These are phyloP conservation scores for Rhopalosiphum nymphaeae DNA, from an alignment of 2,888 invertebrate species.

Conservation along the genomic window DNA sequence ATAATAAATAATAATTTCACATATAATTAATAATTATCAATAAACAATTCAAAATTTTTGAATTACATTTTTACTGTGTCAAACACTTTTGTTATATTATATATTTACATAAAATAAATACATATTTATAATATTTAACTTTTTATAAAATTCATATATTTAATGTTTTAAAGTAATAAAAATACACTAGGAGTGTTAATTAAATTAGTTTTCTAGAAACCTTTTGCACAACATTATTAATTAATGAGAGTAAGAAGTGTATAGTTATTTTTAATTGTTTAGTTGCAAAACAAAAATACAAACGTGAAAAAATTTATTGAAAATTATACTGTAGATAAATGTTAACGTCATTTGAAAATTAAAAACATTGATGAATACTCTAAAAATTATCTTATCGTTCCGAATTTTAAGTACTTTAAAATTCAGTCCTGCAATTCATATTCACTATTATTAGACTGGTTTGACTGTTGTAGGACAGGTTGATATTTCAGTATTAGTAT, in stretches of 20 bases:
- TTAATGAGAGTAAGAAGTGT: neutral
- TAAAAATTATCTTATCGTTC: neutral
- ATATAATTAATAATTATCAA: neutral
- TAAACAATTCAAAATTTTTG: neutral
- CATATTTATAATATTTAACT: neutral
- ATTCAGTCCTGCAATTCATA: neutral
- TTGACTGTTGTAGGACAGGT: neutral
- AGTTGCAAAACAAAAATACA: neutral
- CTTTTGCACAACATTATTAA: neutral
- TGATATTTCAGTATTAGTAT: neutral
- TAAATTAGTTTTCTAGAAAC: neutral
- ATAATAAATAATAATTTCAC: neutral
- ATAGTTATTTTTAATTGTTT: neutral
- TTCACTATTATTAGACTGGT: neutral
- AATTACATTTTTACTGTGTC: too few species aligned
- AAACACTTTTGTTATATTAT: neutral
- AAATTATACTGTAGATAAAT: neutral
- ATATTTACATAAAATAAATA: too few species aligned
- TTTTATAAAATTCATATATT: neutral
- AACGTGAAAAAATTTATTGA: neutral
- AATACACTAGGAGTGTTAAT: neutral
- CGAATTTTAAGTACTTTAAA: neutral
- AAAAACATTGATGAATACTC: neutral
- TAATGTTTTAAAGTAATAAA: neutral
- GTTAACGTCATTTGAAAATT: neutral